Evolutionary conservation across 2,113 vertebrate genomes (phyloP).

Genomic region (Otus sunia): DNA sequence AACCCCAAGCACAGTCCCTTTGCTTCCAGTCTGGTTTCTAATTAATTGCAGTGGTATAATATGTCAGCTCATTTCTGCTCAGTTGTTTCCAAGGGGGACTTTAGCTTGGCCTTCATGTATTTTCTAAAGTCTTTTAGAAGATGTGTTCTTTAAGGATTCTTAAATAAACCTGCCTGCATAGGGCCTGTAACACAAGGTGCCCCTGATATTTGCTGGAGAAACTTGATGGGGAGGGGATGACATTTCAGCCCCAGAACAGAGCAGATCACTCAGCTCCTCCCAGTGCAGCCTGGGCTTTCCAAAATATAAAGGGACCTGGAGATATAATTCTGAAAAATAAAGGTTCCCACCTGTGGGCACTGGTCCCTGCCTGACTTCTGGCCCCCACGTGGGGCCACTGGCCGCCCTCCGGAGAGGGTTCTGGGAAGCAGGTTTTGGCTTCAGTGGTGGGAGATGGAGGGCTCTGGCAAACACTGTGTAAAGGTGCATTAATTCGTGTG

Average conservation of each 20-base stretch:
- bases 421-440: fast-evolving
- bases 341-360: too few species aligned
- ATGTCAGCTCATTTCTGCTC: neutral
- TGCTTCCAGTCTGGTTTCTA: neutral
- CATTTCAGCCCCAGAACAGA: neutral
- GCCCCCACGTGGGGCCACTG: fast-evolving
- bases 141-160: neutral
- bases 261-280: neutral
- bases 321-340: too few species aligned
- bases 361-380: neutral
- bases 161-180: fast-evolving
- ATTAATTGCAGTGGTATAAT: neutral
- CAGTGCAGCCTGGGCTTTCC: neutral
- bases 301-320: neutral
- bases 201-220: neutral
- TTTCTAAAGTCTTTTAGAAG: neutral
- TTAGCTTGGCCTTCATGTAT: neutral
- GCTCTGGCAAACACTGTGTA: neutral
- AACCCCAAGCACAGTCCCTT: neutral
- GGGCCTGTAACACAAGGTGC: neutral
- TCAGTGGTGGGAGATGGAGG: neutral
- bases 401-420: neutral
- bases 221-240: fast-evolving
- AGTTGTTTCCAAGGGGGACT: neutral
- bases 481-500: neutral